Evolutionary conservation across 2,797 vertebrate genomes (phyloP), one percentile per base, ranked within the genome.

Genomic region (Takifugu ocellatus): DNA sequence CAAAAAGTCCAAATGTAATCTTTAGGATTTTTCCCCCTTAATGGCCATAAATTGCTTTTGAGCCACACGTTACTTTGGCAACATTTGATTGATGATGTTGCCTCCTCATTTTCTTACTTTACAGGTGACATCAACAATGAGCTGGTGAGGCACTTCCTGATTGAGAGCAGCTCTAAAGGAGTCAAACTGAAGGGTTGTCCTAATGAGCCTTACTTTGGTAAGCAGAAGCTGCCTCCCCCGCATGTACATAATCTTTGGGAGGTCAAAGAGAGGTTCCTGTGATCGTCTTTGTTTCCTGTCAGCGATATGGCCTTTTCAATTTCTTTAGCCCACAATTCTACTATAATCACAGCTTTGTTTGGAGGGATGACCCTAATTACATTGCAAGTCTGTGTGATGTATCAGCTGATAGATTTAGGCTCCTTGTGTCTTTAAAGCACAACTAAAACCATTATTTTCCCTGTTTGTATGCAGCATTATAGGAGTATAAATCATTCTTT

Each of bases 121-220:
- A 29, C 75, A 93, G 95, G 94, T 83, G 97, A 99, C 59, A 77
- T 92, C 77, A 91, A 91, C 68, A 98, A 95, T 0, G 97, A 99
- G 84, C 88, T 99, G 75, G 97, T 99, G 81, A 93, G 97, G 58
- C 97, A 99, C 87, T 99, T 99, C 85, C 92, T 99, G 80, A 99
- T 99, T 0, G 97, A 99, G 90, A 98, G 97, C 2, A 96, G 95
- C 73, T 92, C 97, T 0, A 94, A 96, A 77, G 97, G 97, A 27
- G 97, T 99, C 75, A 97, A 98, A 82, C 94, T 99, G 89, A 99
- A 99, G 89, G 97, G 97, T 1, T 99, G 97, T 62, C 95, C 95
- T 45, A 99, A 98, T 0, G 97, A 99, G 75, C 97, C 97, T 0
- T 95, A 97, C 88, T 99, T 99, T 50, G 97, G 97, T 99, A 27